phyloP scores from a whole-genome alignment of 2,113 vertebrate species.

The Actenoides hombroni region DNA sequence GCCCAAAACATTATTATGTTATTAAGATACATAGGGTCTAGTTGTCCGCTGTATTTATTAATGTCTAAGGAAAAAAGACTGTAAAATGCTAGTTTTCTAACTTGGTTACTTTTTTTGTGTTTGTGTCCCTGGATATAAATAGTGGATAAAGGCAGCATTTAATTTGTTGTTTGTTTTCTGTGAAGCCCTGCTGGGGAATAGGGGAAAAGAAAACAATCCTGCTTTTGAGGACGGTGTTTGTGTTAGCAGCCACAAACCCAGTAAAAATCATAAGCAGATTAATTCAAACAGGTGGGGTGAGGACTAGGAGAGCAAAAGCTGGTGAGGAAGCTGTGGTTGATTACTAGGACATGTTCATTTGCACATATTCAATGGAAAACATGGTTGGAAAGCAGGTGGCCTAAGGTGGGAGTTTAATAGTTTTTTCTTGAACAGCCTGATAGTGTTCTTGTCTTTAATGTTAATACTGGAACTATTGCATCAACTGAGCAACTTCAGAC shows the following conservation, averaged over 20 bases:
- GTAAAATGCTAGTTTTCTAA: background rate
- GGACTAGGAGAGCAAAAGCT: background rate
- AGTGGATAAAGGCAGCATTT: background rate
- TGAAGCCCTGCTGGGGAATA: background rate
- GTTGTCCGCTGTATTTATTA: background rate
- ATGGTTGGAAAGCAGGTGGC: background rate
- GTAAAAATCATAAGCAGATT: background rate
- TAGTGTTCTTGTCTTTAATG: background rate
- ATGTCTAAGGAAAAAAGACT: background rate
- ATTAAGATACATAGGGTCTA: background rate
- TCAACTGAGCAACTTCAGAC: background rate
- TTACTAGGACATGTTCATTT: background rate
- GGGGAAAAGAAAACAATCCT: background rate
- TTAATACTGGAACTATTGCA: background rate
- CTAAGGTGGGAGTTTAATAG: background rate
- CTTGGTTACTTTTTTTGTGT: background rate
- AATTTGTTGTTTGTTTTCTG: background rate
- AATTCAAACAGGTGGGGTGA: background rate
- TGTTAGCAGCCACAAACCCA: background rate
- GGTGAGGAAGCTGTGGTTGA: background rate
- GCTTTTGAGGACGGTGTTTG: background rate
- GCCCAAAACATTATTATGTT: rapidly evolving
- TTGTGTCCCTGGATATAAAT: background rate
- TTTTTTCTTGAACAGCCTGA: background rate
- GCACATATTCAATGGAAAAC: background rate